Conservation (phyloP, 2,113 vertebrate genomes). For the Rafetus swinhoei region DNA sequence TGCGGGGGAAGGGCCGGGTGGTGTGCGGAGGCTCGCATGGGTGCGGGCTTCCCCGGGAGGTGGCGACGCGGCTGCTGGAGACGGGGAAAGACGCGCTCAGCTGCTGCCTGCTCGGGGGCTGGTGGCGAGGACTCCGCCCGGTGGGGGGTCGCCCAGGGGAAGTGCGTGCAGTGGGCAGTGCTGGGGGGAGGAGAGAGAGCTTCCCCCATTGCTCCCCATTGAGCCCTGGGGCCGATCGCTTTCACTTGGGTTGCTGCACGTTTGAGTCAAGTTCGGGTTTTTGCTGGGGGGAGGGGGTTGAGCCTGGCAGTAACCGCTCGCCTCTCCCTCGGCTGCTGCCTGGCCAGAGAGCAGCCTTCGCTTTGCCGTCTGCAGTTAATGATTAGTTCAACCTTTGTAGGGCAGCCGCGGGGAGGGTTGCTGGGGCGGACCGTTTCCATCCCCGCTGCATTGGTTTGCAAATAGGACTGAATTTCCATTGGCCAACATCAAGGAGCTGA, state of each 20-base stretch:
- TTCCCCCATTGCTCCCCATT: background rate
- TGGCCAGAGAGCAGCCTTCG: background rate
- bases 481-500: background rate
- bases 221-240: background rate
- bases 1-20: background rate
- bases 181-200: background rate
- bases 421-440: background rate
- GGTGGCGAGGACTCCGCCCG: background rate
- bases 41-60: background rate
- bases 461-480: background rate
- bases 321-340: background rate
- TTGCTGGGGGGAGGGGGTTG: too few relatives aligned
- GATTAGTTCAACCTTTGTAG: background rate
- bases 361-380: background rate
- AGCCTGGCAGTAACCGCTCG: background rate
- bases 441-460: background rate
- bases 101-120: background rate
- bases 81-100: background rate
- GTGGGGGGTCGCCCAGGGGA: slow-evolving; percentile 64
- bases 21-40: background rate
- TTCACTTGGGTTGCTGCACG: slow-evolving; percentile 5
- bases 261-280: slow-evolving; percentile 5
- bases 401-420: background rate
- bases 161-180: background rate
- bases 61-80: background rate